Evolutionary conservation across 1,140 invertebrate genomes (phyloP).

Genomic region (Meloidogyne chitwoodi): DNA sequence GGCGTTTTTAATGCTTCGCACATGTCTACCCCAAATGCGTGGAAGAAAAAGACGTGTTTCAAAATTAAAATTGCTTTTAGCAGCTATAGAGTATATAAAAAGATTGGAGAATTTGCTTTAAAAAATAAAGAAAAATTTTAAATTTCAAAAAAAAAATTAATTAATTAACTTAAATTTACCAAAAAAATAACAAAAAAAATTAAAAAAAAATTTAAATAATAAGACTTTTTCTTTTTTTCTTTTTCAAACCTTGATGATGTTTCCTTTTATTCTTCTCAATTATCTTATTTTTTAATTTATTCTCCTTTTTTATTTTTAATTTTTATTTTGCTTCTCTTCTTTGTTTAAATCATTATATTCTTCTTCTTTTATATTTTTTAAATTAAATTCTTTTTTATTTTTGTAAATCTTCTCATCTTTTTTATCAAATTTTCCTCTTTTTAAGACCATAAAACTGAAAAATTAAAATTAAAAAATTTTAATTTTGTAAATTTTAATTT

Average conservation of each 20-base stretch:
- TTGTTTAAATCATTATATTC: not conserved
- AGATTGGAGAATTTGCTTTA: constrained; percentile 10
- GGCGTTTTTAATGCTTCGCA: constrained; percentile 49
- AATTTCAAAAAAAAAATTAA: not conserved
- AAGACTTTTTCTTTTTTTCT: constrained; percentile 1
- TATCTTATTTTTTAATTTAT: not conserved
- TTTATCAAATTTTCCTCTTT: not conserved
- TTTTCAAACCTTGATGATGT: too few species aligned
- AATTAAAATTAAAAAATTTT: not conserved
- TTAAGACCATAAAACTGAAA: not conserved
- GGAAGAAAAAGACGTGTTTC: constrained; percentile 48
- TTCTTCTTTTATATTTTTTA: not conserved
- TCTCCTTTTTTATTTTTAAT: not conserved
- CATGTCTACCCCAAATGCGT: constrained; percentile 36
- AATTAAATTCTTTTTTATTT: not conserved
- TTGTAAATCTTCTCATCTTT: not conserved
- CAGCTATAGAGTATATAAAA: constrained; percentile 53
- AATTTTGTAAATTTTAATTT: not conserved
- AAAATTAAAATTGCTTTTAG: constrained; percentile 49
- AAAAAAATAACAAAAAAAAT: too few species aligned
- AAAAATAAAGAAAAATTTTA: not conserved
- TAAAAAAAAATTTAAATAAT: not conserved
- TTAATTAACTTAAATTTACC: too few species aligned
- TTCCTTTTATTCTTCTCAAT: not conserved
- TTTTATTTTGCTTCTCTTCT: not conserved